phyloP scores from a whole-genome alignment of 2,888 invertebrate species.

The Drosophila mimetica region DNA sequence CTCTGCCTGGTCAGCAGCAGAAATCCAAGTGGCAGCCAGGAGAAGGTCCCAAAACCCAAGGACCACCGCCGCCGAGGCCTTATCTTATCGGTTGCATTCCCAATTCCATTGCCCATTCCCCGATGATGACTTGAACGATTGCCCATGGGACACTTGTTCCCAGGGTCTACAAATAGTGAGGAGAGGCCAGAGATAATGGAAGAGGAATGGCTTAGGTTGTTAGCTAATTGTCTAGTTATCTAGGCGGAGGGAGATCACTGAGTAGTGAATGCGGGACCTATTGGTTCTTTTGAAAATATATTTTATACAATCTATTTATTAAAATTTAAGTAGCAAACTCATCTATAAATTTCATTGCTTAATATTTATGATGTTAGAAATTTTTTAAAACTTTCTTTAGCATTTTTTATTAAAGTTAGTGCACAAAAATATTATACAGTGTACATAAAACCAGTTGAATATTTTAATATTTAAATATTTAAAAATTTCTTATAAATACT shows the following conservation, averaged over 20 bases:
- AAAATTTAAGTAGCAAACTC: not conserved
- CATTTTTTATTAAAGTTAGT: too few relatives aligned
- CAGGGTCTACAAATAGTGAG: conserved; percentile 42
- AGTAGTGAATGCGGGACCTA: not conserved
- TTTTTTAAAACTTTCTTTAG: too few relatives aligned
- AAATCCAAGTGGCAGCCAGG: conserved; percentile 14
- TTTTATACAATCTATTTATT: not conserved
- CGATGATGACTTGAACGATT: conserved; percentile 52
- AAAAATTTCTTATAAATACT: too few relatives aligned
- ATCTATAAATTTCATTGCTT: not conserved
- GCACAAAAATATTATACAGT: too few relatives aligned
- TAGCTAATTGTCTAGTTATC: conserved; percentile 45
- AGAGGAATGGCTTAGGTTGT: conserved; percentile 27
- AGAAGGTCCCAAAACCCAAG: conserved; percentile 39
- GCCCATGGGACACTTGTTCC: conserved; percentile 63
- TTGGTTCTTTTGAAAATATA: not conserved
- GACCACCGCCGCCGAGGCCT: conserved; percentile 52
- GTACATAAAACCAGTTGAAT: too few relatives aligned
- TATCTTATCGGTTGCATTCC: conserved; percentile 45
- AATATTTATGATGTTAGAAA: too few relatives aligned
- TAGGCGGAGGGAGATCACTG: conserved; percentile 3
- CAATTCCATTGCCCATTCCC: conserved; percentile 24
- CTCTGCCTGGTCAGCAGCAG: conserved; percentile 39
- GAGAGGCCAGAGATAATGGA: conserved; percentile 13
- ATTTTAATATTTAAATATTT: too few relatives aligned